phyloP scores from a whole-genome alignment of 30 jellyfish, hydroid and myxozoan species.

The Aurelia coerulea region DNA sequence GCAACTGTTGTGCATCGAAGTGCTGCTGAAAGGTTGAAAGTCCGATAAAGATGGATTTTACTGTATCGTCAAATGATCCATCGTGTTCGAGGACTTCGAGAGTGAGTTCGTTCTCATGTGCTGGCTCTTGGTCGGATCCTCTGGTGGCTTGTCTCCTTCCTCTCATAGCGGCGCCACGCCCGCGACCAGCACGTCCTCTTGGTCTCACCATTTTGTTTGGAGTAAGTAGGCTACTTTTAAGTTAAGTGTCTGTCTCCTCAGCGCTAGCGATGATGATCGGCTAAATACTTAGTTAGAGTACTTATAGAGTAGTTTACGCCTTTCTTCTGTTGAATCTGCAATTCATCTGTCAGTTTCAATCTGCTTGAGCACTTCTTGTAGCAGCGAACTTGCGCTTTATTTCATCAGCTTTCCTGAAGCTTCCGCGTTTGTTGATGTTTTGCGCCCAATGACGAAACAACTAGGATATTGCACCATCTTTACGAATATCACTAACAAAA shows the following conservation, averaged over 20 bases:
- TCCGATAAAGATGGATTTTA: conserved; percentile 16
- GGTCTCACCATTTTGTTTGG: background rate
- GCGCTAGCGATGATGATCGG: no score
- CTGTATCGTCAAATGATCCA: conserved; percentile 23
- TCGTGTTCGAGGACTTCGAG: no score
- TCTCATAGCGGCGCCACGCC: background rate
- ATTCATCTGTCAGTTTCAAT: no score
- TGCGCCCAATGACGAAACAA: background rate
- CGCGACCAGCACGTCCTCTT: background rate
- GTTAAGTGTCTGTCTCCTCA: no score
- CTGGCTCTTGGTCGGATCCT: background rate
- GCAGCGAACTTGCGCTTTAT: background rate
- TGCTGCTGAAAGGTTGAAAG: conserved; percentile 53
- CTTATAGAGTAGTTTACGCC: no score
- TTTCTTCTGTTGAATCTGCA: no score
- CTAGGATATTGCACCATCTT: no score
- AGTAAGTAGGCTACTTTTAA: no score
- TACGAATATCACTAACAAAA: no score
- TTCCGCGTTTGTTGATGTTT: background rate
- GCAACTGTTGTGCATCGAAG: conserved; percentile 32
- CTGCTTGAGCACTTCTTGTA: no score
- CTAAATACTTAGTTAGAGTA: no score
- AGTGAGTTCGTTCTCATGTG: background rate
- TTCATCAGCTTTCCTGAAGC: background rate
- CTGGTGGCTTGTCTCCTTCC: background rate